Base-by-base conservation (phyloP, 2,113 vertebrate species). In the Tretioscincus oriximinensis region DNA sequence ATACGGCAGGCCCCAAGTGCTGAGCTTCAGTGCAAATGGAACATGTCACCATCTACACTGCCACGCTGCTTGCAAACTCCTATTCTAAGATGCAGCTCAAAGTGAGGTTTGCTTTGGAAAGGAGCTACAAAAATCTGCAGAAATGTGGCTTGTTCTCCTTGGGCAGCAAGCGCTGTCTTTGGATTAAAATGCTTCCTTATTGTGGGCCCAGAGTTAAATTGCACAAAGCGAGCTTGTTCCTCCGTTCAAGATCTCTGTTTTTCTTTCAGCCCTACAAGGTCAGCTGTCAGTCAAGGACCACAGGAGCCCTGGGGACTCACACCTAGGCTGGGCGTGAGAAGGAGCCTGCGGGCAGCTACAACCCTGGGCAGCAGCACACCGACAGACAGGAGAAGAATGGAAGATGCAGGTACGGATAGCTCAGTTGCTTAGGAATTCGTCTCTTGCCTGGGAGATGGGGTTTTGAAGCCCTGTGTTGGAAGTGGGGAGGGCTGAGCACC, bases 371-470 rank as follows among this genome's bases (percentile, higher is more conserved):
- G 64, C 87, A 29, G 75, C 90, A 91, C 81, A 81, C 86, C 60
- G 72, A 71, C 73, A 2, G 49, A 73, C 73, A 2, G 49, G 87
- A 91, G 93, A 93, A 94, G 90, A 89, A 74, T 95, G 88, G 95
- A 95, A 87, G 93, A 94, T 73, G 12, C 94, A 86, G 95, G 95
- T 95, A 76, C 88, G n/a, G n/a, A n/a, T n/a, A n/a, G n/a, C n/a
- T n/a, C n/a, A n/a, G n/a, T n/a, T n/a, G n/a, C n/a, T n/a, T n/a
- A n/a, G n/a, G n/a, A n/a, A n/a, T n/a, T n/a, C n/a, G n/a, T n/a
- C n/a, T n/a, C n/a, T n/a, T n/a, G n/a, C n/a, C n/a, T n/a, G n/a
- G n/a, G n/a, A n/a, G n/a, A n/a, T n/a, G n/a, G n/a, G n/a, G n/a
- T n/a, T n/a, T n/a, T n/a, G n/a, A n/a, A n/a, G n/a, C n/a, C n/a